Percentiles rank a stretch among this genome's conserved stretches.
These are phyloP conservation scores for Aegotheles bennettii DNA, from an alignment of 2,113 vertebrate genomes.

Conservation along the genomic window DNA sequence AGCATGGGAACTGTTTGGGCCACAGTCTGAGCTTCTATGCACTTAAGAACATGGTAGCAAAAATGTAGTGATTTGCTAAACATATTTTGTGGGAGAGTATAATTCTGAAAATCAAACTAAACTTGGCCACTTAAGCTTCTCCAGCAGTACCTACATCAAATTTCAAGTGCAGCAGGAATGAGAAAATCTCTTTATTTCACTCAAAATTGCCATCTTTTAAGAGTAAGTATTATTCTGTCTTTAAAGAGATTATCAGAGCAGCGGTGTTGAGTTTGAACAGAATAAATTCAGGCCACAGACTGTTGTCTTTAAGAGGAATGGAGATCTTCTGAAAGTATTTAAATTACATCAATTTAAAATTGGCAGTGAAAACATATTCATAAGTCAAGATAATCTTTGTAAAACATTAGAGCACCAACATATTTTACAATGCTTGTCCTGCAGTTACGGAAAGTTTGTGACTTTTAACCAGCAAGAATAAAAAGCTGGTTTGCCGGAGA, in stretches of 20 bases:
- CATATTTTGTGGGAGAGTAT: background rate
- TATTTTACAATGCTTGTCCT: background rate
- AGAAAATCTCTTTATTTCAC: background rate
- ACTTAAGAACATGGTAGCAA: background rate
- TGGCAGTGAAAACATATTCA: background rate
- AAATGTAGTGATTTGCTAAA: background rate
- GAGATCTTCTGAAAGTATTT: constrained; percentile 2
- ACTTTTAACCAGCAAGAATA: background rate
- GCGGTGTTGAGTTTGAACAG: background rate
- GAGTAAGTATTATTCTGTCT: background rate
- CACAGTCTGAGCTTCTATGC: background rate
- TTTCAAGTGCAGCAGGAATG: background rate
- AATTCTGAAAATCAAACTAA: background rate
- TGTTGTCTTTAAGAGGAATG: background rate
- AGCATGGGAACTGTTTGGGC: background rate
- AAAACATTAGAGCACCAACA: background rate
- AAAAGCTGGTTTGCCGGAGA: background rate
- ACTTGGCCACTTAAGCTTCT: background rate
- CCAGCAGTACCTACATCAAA: background rate
- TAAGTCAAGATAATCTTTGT: background rate
- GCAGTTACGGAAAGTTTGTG: background rate
- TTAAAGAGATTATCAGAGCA: background rate
- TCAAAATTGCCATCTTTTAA: background rate
- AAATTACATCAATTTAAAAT: background rate
- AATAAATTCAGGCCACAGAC: background rate